These are phyloP conservation scores for Triops cancriformis DNA, from an alignment of 1,140 invertebrate genomes.

Conservation along the genomic window DNA sequence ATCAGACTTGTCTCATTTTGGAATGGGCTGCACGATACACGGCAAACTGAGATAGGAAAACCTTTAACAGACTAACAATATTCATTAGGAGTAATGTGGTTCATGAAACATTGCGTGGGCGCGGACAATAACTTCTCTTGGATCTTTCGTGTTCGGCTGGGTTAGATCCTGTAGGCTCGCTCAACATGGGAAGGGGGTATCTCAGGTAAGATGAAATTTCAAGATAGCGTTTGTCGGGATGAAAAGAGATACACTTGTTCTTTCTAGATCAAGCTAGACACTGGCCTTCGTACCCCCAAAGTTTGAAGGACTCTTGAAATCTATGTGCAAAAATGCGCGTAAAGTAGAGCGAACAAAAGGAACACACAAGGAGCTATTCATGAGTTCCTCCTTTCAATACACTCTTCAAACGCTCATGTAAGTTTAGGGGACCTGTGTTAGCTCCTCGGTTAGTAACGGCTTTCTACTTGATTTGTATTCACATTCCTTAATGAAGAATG, in stretches of 20 bases:
- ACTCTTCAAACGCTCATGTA: background rate
- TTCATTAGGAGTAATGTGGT: background rate
- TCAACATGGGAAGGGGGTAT: background rate
- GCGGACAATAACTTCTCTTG: background rate
- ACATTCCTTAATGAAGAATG: too few relatives aligned
- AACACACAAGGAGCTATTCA: background rate
- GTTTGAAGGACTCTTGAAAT: background rate
- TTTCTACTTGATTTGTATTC: background rate
- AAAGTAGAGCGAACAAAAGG: background rate
- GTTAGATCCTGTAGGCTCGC: background rate
- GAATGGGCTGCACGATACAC: background rate
- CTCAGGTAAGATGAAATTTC: background rate
- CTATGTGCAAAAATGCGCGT: background rate
- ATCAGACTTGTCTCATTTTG: background rate
- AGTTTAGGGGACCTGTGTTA: background rate
- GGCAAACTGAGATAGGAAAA: background rate
- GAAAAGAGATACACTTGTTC: background rate
- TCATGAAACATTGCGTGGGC: background rate
- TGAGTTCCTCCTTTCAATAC: background rate
- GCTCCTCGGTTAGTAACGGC: background rate
- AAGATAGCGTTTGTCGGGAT: background rate
- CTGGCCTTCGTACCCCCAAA: background rate
- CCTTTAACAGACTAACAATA: background rate
- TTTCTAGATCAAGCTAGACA: background rate
- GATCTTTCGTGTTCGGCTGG: background rate